Base-by-base conservation (phyloP, 2,888 invertebrate genomes). In the Spialia ferax region DNA sequence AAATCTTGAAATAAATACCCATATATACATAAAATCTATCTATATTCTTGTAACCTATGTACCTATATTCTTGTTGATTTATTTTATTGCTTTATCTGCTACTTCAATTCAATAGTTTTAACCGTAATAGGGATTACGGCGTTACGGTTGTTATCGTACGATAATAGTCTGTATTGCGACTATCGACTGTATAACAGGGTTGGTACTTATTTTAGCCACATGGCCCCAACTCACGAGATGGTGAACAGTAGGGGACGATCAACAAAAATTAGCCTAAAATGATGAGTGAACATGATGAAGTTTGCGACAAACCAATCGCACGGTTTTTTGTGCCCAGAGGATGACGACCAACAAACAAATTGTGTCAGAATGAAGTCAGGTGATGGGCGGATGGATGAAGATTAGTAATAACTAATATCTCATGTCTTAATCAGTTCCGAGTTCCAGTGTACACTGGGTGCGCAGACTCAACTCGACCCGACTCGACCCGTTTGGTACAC, bases 401-500 rank as follows among this genome's bases (percentile, higher is more conserved):
- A n/a, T n/a, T n/a, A n/a, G n/a, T n/a, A n/a, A n/a, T n/a, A n/a
- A n/a, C n/a, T n/a, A n/a, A 29, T 29, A 29, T 29, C 4, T 32
- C 0, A 10, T 32, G 8, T 32, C 8, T 32, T 32, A n/a, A 38
- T n/a, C n/a, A 38, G n/a, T 38, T 38, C n/a, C 1, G 38, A 38
- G 38, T 38, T 38, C 32, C 32, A 38, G 38, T 38, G 1, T 38
- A n/a, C 38, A n/a, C 38, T n/a, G n/a, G n/a, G 38, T 38, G 38
- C 38, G 2, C n/a, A n/a, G 38, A 8, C 8, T 32, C 11, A 13
- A 13, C 38, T 3, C 38, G n/a, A 38, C 38, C n/a, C 38, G n/a
- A 38, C n/a, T 38, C 38, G n/a, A 38, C 38, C 38, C 38, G 38
- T n/a, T 38, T 38, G 38, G 38, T n/a, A 38, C n/a, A 38, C n/a